phyloP scores from a whole-genome alignment of 2,113 vertebrate species.

The Cepphus grylle region DNA sequence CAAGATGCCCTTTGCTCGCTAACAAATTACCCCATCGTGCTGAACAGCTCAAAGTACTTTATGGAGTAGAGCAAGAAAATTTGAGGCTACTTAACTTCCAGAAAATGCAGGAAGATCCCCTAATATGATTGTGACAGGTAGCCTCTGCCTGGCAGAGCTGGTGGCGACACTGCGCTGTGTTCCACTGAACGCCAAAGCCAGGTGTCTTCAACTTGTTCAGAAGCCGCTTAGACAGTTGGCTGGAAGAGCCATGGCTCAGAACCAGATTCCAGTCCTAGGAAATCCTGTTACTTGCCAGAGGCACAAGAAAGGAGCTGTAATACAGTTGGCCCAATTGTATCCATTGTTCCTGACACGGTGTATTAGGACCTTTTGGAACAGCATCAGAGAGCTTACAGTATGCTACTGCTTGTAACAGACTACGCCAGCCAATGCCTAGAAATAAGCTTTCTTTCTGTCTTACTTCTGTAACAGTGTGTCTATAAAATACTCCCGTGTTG shows the following conservation, averaged over 20 bases:
- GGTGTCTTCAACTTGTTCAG: neutral
- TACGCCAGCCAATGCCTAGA: neutral
- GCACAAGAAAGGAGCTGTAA: neutral
- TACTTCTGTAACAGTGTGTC: neutral
- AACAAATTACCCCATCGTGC: neutral
- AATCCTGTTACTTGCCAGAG: neutral
- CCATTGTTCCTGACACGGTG: neutral
- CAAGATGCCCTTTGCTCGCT: rapidly evolving
- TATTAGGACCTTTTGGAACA: slow-evolving; percentile 6
- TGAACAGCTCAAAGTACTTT: neutral
- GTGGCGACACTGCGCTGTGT: neutral
- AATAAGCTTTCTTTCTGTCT: neutral
- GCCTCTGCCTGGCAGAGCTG: neutral
- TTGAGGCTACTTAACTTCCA: neutral
- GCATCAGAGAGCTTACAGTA: neutral
- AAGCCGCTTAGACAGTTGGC: neutral
- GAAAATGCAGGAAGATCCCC: neutral
- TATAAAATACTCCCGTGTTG: neutral
- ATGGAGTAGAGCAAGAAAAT: neutral
- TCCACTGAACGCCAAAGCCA: neutral
- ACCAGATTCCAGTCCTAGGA: neutral
- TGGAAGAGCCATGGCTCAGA: neutral
- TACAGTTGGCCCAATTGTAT: neutral
- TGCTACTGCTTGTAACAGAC: neutral
- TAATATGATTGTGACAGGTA: neutral